A percentile compares a stretch with the other conserved stretches of the same genome.
Conservation (phyloP, 2,113 vertebrate species). For the Dicentrarchus labrax region DNA sequence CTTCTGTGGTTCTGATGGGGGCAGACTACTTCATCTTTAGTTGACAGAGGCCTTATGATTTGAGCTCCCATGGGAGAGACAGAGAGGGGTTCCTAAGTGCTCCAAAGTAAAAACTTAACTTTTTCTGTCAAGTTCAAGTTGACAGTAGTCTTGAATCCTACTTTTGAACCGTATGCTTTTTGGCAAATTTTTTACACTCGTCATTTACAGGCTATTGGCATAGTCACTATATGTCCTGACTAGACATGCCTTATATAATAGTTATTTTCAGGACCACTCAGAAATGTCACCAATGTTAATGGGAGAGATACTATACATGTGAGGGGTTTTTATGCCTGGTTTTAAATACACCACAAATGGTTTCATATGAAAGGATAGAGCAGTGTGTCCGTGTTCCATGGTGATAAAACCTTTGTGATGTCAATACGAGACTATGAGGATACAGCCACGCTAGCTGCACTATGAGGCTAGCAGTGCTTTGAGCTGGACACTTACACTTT, state of each 20-base stretch:
- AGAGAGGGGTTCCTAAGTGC: constrained; percentile 25
- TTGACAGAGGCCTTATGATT: constrained; percentile 25
- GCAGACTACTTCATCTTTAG: constrained; percentile 21
- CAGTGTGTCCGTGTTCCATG: background rate
- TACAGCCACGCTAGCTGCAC: background rate
- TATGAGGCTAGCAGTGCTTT: no score
- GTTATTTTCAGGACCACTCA: background rate
- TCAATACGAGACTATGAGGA: background rate
- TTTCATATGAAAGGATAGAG: background rate
- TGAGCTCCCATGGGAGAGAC: constrained; percentile 20
- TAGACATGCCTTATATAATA: background rate
- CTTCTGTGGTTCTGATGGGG: constrained; percentile 9
- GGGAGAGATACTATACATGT: background rate
- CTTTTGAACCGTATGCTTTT: background rate
- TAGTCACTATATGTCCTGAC: background rate
- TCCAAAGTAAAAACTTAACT: constrained; percentile 28
- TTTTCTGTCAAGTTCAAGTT: constrained; percentile 5
- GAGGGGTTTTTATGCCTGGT: background rate
- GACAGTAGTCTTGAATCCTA: background rate
- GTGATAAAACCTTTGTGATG: background rate
- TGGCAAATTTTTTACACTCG: background rate
- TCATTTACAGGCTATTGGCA: background rate
- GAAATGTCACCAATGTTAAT: background rate
- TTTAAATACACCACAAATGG: background rate
- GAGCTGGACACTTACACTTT: background rate